A percentile compares a stretch with the other conserved stretches of the same genome.
Conservation (phyloP, 1,140 invertebrate genomes). For the Sycobia sp. region DNA sequence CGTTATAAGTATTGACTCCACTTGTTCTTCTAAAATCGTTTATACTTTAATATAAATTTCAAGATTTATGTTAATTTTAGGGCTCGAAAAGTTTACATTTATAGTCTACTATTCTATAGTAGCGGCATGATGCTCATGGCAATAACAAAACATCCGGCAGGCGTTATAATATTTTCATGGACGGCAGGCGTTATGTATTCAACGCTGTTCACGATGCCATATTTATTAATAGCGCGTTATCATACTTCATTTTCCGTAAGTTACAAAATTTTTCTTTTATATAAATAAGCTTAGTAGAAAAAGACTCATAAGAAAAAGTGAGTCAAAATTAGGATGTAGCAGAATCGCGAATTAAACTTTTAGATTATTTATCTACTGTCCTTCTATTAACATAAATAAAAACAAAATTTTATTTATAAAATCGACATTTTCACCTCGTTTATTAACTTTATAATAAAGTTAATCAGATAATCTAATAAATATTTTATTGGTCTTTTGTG, state of each 20-base stretch:
- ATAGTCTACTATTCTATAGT: conserved; percentile 88
- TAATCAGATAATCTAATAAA: too few relatives aligned
- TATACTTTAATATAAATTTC: background rate
- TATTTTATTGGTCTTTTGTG: too few relatives aligned
- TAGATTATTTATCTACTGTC: too few relatives aligned
- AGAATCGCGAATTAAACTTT: too few relatives aligned
- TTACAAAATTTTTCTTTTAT: too few relatives aligned
- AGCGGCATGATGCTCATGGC: conserved; percentile 90
- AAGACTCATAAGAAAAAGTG: too few relatives aligned
- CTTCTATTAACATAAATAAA: too few relatives aligned
- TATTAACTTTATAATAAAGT: too few relatives aligned
- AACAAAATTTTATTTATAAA: too few relatives aligned
- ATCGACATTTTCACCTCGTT: too few relatives aligned
- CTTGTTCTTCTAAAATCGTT: background rate
- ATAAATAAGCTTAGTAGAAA: too few relatives aligned
- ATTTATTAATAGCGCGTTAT: conserved; percentile 90
- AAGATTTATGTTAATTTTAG: conserved; percentile 61
- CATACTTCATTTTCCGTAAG: conserved; percentile 70
- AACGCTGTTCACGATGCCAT: conserved; percentile 96
- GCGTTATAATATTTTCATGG: conserved; percentile 88
- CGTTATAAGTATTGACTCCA: conserved; percentile 71
- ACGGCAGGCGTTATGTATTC: conserved; percentile 96
- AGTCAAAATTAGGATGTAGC: too few relatives aligned
- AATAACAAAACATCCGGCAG: conserved; percentile 72
- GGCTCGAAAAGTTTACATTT: conserved; percentile 85